Evolutionary conservation across 2,797 vertebrate species (phyloP), one percentile per base, ranked within the genome.

Genomic region (Manis javanica): DNA sequence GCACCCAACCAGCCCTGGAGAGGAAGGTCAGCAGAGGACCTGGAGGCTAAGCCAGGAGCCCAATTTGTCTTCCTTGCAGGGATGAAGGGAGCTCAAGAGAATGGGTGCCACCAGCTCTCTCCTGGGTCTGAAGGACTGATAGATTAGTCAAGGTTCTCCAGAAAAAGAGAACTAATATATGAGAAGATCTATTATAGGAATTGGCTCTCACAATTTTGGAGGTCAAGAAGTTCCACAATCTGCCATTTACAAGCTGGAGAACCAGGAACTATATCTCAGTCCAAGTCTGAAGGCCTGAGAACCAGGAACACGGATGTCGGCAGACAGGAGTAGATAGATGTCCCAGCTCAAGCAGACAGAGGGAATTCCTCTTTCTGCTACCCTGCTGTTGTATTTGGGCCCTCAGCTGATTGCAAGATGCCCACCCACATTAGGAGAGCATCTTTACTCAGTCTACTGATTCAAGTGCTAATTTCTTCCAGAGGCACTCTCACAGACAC

Each of bases 351-450:
- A 18, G 37, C 0, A 13, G 68, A 46, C 57, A 24, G 14, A 34
- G 34, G 16, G 2, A 18, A 5, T 26, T 5, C 29, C 66, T 19
- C 23, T 49, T 24, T 19, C 63, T 72, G 21, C 31, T 0, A 0
- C 18, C 42, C n/a, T 34, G 23, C 12, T 23, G 46, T 26, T n/a
- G 31, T 15, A 2, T 69, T 24, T 14, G 12, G 66, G 57, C 81
- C 78, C 42, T 46, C 23, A 1, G 0, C 4, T 18, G 29, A 46
- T 1, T 5, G 10, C 63, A 15, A 10, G 55, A 37, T 1, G 31
- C 29, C 42, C 49, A 14, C 13, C 26, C n/a, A 7, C 49, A 2
- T 0, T 0, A 11, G 19, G 13, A 34, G 8, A 13, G 14, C 10
- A 10, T n/a, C 69, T 59, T 37, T 7, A 51, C 51, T 55, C 74